Evolutionary conservation across 2,888 invertebrate species (phyloP).

Genomic region (Phasia obesa): DNA sequence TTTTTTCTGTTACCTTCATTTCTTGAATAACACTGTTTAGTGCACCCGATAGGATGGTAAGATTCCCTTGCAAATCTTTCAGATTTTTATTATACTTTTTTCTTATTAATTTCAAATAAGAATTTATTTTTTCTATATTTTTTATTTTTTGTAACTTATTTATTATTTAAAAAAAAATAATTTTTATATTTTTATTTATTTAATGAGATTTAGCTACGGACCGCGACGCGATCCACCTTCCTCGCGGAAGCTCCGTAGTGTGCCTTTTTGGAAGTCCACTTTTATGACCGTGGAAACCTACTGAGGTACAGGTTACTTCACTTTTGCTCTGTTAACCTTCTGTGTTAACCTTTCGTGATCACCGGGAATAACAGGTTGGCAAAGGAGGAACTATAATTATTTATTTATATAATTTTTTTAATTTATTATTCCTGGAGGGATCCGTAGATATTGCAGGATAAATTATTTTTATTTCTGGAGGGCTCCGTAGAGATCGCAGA

Average conservation of each 20-base stretch:
- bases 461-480: too few species aligned
- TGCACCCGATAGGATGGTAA: background rate
- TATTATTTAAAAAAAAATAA: too few species aligned
- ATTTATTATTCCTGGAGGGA: too few species aligned
- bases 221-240: background rate
- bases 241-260: background rate
- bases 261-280: background rate
- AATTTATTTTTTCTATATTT: too few species aligned
- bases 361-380: background rate
- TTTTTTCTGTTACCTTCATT: background rate
- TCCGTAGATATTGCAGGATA: too few species aligned
- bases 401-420: background rate
- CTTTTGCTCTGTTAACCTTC: slow-evolving; percentile 9
- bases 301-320: background rate
- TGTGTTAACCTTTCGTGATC: background rate
- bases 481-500: too few species aligned
- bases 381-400: background rate
- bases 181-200: background rate
- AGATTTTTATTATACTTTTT: background rate
- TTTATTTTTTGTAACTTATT: too few species aligned
- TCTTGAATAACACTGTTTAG: background rate
- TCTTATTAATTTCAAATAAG: too few species aligned
- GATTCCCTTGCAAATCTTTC: background rate
- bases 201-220: background rate
- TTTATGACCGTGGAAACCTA: slow-evolving; percentile 7